Base-by-base conservation (phyloP, 2,113 vertebrate species). In the Paracanthobrama guichenoti region DNA sequence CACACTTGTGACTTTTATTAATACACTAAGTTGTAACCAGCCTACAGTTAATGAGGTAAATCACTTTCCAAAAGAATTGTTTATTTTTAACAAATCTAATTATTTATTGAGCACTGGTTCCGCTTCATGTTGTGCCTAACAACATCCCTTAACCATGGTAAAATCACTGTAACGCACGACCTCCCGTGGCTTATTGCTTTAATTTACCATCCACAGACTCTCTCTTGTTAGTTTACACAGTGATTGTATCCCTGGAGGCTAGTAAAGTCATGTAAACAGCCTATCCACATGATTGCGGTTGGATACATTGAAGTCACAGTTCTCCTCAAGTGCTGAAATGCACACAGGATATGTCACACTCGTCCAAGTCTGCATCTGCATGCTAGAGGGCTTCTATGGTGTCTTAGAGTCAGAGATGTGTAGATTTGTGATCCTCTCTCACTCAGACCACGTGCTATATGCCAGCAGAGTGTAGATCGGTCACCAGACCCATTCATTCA, bases 401-500 rank as follows among this genome's bases (percentile, higher is more conserved):
- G 50, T 39, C 69, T 82, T 55, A 64, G 55, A 74, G 55, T 74
- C 81, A 80, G 81, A 90, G 89, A 62, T 59, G 28, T 74, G 12
- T 80, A 18, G 28, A 57, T 84, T 35, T 82, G 31, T 50, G 39
- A 53, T 22, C 73, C 18, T 69, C 13, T 78, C 26, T 76, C 90
- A 81, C 90, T 81, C 90, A 89, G 90, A 89, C 91, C 92, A 90
- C 91, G 89, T 92, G 91, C 89, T 92, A 90, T 87, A 86, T 90
- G 84, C 88, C 91, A 92, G 91, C 90, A 93, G 88, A 91, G 89
- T 92, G 91, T 91, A 93, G 89, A 92, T 92, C 88, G 92, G 92
- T 92, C 92, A 93, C 93, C 92, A 92, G 92, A 93, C 91, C 91
- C 93, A 92, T 92, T 93, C 92, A 93, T 93, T 94, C 93, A 93